Evolutionary conservation across 2,113 vertebrate genomes (phyloP), one percentile per base, ranked within the genome.

Genomic region (Sturnira hondurensis): DNA sequence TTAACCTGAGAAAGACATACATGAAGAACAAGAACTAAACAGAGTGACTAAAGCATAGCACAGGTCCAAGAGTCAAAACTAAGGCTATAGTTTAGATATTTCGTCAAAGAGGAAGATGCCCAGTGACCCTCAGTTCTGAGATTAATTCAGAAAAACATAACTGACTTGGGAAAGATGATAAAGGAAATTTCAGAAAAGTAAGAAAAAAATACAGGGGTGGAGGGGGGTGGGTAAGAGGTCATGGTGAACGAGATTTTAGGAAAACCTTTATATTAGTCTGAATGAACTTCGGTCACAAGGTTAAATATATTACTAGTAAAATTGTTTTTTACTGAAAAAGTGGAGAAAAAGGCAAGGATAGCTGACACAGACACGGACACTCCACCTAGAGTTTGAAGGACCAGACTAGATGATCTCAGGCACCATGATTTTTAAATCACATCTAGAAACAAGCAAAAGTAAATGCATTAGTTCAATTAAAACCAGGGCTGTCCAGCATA

Each of bases 391-490:
- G 17, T 78, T 33, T 83, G 43, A 85, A 89, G 41, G 84, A 95
- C 58, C 56, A 80, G 33, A 22, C 13, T 56, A n/a, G 56, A 38
- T 86, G 76, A 88, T 96, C 96, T 93, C 52, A 84, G 85, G 78
- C 16, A 96, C 82, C 52, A 89, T 82, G 83, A 73, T 80, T 94
- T 93, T 83, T 80, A 97, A 96, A 95, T 96, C 91, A 88, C 85
- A 86, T 96, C 78, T 85, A 86, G 68, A 94, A 84, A 88, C 80
- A 36, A 63, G 89, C 91, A 90, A 93, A 78, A 38, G 80, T 83
- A 96, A 96, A 86, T 61, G 45, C 96, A 97, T 97, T 97, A 97
- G 87, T 89, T 77, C 63, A 68, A 97, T 89, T 98, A 97, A 86
- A 86, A 74, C 70, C 94, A 93, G 0, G 73, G 78, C 89, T 97